Percentiles rank a stretch among this genome's conserved stretches.
phyloP scores from a whole-genome alignment of 2,113 vertebrate species.

The Vanacampus margaritifer region DNA sequence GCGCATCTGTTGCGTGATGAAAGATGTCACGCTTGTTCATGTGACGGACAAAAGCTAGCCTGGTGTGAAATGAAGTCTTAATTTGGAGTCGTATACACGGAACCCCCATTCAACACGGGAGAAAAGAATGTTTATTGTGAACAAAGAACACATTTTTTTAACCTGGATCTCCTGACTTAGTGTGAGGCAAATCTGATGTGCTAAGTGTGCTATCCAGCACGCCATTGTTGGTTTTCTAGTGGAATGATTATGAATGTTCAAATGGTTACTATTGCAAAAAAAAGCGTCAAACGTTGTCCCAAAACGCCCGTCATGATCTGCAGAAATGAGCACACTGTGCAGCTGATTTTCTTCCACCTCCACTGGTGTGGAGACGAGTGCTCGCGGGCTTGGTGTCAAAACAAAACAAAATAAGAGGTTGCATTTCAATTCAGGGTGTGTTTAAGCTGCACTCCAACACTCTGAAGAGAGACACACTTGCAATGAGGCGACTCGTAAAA shows the following conservation, averaged over 20 bases:
- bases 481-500: not conserved
- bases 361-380: not conserved
- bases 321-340: not conserved
- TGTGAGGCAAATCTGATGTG: too few species aligned
- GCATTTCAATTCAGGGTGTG: constrained; percentile 1
- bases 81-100: too few species aligned
- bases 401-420: not conserved
- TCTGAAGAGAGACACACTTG: not conserved
- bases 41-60: not conserved
- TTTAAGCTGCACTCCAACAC: not conserved
- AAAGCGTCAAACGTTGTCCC: not conserved
- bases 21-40: not conserved
- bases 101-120: too few species aligned
- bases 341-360: not conserved
- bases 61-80: not conserved
- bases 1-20: not conserved
- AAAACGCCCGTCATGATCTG: too few species aligned
- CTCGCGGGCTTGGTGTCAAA: not conserved
- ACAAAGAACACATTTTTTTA: too few species aligned
- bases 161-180: too few species aligned
- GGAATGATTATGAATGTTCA: too few species aligned
- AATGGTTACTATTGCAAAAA: too few species aligned
- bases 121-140: too few species aligned
- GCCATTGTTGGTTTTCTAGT: too few species aligned
- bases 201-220: too few species aligned